A percentile compares a stretch with the other conserved stretches of the same genome.
phyloP scores from a whole-genome alignment of 2,113 vertebrate species.

The Sclerurus mexicanus region DNA sequence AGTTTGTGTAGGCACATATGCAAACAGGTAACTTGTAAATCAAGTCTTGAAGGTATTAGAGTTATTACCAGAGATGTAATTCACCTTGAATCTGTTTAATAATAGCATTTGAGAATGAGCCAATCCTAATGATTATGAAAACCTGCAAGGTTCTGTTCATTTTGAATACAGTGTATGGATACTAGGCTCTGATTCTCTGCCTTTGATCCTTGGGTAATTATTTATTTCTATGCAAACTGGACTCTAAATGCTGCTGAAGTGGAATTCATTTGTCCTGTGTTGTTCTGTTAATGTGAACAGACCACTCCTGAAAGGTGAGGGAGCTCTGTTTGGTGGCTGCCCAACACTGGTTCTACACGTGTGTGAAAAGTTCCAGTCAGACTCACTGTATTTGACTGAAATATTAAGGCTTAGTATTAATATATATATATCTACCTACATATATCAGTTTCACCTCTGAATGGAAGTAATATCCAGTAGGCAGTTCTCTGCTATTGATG shows the following conservation, averaged over 20 bases:
- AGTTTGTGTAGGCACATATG: neutral
- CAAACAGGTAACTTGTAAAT: neutral
- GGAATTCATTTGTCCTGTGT: neutral
- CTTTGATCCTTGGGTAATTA: neutral
- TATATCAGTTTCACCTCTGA: neutral
- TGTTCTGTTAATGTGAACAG: neutral
- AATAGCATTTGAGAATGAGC: neutral
- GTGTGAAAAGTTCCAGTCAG: neutral
- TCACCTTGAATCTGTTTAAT: neutral
- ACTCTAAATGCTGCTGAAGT: neutral
- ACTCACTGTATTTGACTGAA: neutral
- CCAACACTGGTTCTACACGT: fast-evolving
- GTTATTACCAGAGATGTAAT: neutral
- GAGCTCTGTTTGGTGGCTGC: neutral
- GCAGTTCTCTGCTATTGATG: neutral
- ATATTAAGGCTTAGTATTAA: neutral
- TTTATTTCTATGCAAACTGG: neutral
- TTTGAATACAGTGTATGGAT: neutral
- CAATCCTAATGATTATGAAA: neutral
- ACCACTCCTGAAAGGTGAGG: neutral
- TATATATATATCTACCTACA: no score
- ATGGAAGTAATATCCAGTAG: neutral
- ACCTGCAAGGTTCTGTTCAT: neutral
- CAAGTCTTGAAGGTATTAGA: neutral
- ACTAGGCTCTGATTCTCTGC: neutral